Evolutionary conservation across 2,888 invertebrate genomes (phyloP), one percentile per base, ranked within the genome.

Genomic region (Diaperis boleti): DNA sequence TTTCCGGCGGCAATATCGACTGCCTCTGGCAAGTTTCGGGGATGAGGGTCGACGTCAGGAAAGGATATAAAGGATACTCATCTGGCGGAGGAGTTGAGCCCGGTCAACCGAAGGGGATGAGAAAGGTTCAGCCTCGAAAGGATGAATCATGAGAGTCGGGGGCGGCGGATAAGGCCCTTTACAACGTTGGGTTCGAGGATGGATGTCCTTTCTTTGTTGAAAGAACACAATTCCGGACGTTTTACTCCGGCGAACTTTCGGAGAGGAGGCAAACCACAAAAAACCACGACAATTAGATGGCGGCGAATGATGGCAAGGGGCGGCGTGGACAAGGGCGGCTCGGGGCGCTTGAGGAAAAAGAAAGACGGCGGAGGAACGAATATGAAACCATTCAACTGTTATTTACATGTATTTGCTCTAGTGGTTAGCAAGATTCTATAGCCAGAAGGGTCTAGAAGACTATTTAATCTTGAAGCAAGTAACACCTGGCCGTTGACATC

Each of bases 141-240:
- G 78, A 79, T 79, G 78, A 79, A 78, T 79, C 79, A 79, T 78
- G 79, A 76, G 77, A 73, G 77, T 75, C 75, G 76, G 57, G 75
- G 75, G 71, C 72, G 74, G 74, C 72, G 71, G 78, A 77, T 78
- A 77, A 78, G 78, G 74, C 71, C 68, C 67, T 72, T 70, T 62
- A 47, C 41, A 47, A 47, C 52, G 49, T 47, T 50, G 55, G 62
- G 50, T 47, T 54, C 61, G 45, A 50, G 33, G 61, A 66, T 66
- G 57, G 60, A 66, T 66, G 66, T 59, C 57, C 56, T 37, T 64
- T 61, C 66, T 66, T 66, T 66, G 66, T 66, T 66, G 41, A 59
- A 64, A 61, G 60, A 63, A 62, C 66, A 63, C 66, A 64, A 66
- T 66, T 63, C 59, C 50, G 65, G 47, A 8, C 60, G 59, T 52